phyloP scores from a whole-genome alignment of 2,888 invertebrate genomes.

The Drosophila incognita region DNA sequence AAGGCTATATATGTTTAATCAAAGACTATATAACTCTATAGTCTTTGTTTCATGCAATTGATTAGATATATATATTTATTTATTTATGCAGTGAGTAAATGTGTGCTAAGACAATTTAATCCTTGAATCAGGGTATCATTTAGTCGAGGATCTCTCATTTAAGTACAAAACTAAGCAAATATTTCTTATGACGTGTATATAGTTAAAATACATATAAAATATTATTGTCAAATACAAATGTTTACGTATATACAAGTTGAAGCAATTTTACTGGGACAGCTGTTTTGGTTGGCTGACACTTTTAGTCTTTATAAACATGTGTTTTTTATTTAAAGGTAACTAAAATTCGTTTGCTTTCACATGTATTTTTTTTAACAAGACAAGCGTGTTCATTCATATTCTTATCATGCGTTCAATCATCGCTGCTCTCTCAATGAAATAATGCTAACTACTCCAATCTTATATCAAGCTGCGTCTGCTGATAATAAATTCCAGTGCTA shows the following conservation, averaged over 20 bases:
- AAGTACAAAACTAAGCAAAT: background rate
- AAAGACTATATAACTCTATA: background rate
- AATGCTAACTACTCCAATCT: background rate
- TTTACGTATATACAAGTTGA: background rate
- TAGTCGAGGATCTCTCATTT: background rate
- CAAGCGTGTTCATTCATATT: background rate
- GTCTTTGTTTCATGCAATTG: background rate
- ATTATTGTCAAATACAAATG: background rate
- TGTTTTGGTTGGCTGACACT: background rate
- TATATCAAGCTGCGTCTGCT: background rate
- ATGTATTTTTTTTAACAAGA: background rate
- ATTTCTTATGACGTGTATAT: background rate
- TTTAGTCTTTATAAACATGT: slow-evolving; percentile 1
- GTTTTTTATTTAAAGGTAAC: background rate
- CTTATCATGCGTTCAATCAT: background rate
- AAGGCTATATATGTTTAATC: background rate
- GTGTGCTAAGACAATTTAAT: background rate
- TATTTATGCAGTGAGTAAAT: background rate
- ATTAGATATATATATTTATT: background rate
- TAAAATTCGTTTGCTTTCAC: background rate
- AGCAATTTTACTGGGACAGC: background rate
- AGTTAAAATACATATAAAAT: background rate
- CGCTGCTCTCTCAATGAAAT: background rate
- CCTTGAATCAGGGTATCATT: background rate
- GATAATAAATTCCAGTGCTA: slow-evolving; percentile 24